A percentile compares a stretch with the other conserved stretches of the same genome.
Conservation (phyloP, 2,113 vertebrate species). For the Felis chaus region DNA sequence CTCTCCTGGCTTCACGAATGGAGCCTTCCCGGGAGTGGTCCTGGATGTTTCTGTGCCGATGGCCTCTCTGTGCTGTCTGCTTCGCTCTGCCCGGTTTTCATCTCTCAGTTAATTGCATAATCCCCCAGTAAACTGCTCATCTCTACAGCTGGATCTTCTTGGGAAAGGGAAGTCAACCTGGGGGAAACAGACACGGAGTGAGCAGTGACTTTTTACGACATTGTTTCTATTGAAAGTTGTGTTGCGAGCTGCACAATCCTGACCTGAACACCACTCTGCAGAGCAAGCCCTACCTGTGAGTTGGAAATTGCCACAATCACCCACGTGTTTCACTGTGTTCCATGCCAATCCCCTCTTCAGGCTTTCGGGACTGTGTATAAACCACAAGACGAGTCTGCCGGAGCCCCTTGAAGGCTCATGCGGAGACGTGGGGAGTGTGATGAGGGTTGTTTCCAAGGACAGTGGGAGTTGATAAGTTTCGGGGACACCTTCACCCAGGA, state of each 20-base stretch:
- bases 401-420: neutral
- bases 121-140: neutral
- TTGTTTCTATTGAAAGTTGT: neutral
- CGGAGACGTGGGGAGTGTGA: neutral
- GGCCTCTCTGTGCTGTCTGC: neutral
- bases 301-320: neutral
- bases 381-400: fast-evolving
- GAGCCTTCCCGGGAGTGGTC: neutral
- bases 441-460: neutral
- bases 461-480: neutral
- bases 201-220: neutral
- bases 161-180: neutral
- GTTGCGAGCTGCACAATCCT: neutral
- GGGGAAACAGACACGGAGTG: neutral
- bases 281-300: neutral
- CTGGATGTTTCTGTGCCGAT: neutral
- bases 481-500: neutral
- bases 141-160: neutral
- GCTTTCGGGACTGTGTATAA: fast-evolving
- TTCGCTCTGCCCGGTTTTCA: neutral
- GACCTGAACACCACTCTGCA: neutral
- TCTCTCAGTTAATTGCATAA: neutral
- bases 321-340: neutral
- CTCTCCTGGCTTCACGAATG: neutral
- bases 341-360: neutral